Base-by-base conservation (phyloP, 2,888 invertebrate species). In the Colostygia pectinataria region DNA sequence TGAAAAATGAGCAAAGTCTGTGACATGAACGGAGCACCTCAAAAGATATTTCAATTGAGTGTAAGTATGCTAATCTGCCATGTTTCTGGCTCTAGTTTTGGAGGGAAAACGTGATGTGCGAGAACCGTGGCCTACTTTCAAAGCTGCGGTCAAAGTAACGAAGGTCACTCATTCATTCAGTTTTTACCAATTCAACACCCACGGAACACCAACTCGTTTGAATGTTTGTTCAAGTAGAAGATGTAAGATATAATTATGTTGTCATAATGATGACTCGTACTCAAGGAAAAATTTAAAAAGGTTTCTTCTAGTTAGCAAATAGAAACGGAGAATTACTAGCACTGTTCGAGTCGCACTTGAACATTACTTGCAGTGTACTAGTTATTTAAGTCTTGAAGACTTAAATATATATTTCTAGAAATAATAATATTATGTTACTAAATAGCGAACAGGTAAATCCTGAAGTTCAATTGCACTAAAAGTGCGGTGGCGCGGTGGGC, bases 81-180 rank as follows among this genome's bases (percentile, higher is more conserved):
- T 33, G 28, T 38, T 58, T 48, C 28, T 41, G 53, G 38, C 49
- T 55, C 33, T 39, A 33, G 58, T 63, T 65, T 55, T 52, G 39
- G 28, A n/a, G 46, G 41, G 49, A 63, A 60, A 66, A 56, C 52
- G 59, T 57, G 67, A 65, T 53, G 57, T 64, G 59, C 65, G 48
- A 59, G 54, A 60, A 27, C 46, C 63, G 67, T 72, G 80, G 70
- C 78, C 82, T 71, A 83, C 73, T 81, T 84, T 77, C 69, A 59
- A 68, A 72, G 65, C 70, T 64, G 73, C 76, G 78, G 74, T 74
- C 72, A 73, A 49, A 65, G 52, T 63, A 58, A 61, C 73, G 78
- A 72, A 69, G 69, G 71, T 71, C 76, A 66, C 66, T 70, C 69
- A 71, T 72, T 68, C 66, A 66, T 63, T 63, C 53, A 57, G 51